Evolutionary conservation across 92 coral and sea anemone genomes (phyloP), one percentile per base, ranked within the genome.

Genomic region (Parazoanthus darwini): DNA sequence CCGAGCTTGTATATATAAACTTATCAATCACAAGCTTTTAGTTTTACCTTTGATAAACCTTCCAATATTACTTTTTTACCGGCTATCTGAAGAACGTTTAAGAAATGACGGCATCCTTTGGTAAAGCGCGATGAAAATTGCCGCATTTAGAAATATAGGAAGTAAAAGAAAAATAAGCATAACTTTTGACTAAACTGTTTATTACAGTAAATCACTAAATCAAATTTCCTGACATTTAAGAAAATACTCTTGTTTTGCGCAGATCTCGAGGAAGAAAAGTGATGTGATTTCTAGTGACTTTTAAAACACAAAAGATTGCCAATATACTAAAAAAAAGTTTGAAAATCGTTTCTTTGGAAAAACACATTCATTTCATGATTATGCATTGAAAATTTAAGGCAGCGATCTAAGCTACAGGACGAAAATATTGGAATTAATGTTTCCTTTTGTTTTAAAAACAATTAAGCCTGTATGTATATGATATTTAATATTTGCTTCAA

Each of bases 401-500:
- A 22, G 65, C 35, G 59, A 54, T 54, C 25, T n/a, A 2, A 54
- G 46, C 50, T 3, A 13, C 13, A 10, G 26, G 20, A 58, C 26
- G 37, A 58, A 54, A 26, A 22, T 80, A 80, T 58, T 80, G 68
- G 8, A 35, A 8, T 33, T 36, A 33, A 15, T 35, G 46, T 58
- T 36, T 33, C 37, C 39, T 35, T 25, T 54, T 80, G 72, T 80
- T 56, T 80, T 36, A 80, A 20, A 77, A 77, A 80, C 68, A 80
- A 58, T 25, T 80, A 23, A 56, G 46, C 29, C 59, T 16, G 71
- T 36, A 59, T 80, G 85, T 56, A 13, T 20, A 10, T 6, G 71
- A 56, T 16, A 80, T 80, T 80, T 54, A 80, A 58, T 54, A 58
- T 58, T 58, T 26, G 38, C 85, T 56, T 80, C 18, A 80, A 80